Evolutionary conservation across 2,797 vertebrate species (phyloP), one percentile per base, ranked within the genome.

Genomic region (Notoglanidium macrostoma): DNA sequence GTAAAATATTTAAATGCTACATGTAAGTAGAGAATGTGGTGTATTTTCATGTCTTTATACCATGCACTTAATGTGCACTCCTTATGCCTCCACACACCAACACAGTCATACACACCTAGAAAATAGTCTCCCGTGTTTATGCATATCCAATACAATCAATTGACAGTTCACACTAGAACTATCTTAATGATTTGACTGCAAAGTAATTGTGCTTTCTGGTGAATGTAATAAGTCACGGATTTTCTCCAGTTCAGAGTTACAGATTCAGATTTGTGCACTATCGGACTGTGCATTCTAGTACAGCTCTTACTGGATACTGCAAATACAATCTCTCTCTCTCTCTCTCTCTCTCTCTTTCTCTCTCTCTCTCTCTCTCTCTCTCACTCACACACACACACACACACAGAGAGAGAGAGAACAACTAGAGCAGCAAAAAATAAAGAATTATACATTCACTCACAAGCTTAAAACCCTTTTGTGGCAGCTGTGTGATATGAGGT

Each of bases 401-500:
- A 70, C 78, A 86, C 55, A 87, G 14, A 68, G n/a, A 32, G 5
- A 68, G 12, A 68, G 12, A 68, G 65, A 68, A 32, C 3, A 32
- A 7, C 65, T 10, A 44, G 70, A 44, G 1, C 0, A 73, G 44
- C 35, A 23, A 70, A 15, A 68, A 32, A 17, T 4, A 12, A 19
- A 1, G 49, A 74, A 77, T 72, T 70, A 55, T 35, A 79, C 74
- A 88, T 87, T 87, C 76, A 78, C 80, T 86, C 77, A 89, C 72
- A 89, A 74, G 6, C 15, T 26, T 54, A 10, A 85, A 68, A 54
- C 40, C 1, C 26, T 57, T 68, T 83, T 77, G 26, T 59, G 78
- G 65, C 72, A 87, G 70, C 63, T 82, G 35, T 85, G 55, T 91
- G 87, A 84, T 92, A 87, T 86, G 88, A 89, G 90, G 72, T 91